Percentiles rank a stretch among this genome's conserved stretches.
Conservation (phyloP, 2,888 invertebrate genomes). For the Rhingia campestris region DNA sequence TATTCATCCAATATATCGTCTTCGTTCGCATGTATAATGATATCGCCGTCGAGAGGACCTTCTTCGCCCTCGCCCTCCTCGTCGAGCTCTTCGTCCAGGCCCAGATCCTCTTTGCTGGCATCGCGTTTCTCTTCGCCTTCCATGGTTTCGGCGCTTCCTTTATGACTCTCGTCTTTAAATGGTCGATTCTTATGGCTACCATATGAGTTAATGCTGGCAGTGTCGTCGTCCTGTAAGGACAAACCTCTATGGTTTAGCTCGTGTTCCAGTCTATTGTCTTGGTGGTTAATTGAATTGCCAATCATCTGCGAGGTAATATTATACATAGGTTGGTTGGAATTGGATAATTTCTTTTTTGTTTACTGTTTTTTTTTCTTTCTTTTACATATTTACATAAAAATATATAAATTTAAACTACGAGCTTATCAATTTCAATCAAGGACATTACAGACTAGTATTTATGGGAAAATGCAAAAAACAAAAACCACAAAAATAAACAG, state of each 20-base stretch:
- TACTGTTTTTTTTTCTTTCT: slow-evolving; percentile 34
- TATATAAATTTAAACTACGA: slow-evolving; percentile 26
- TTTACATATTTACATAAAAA: slow-evolving; percentile 46
- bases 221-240: slow-evolving; percentile 89
- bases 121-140: slow-evolving; percentile 95
- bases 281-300: slow-evolving; percentile 91
- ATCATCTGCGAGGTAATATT: slow-evolving; percentile 81
- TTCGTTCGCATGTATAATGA: slow-evolving; percentile 89
- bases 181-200: slow-evolving; percentile 95
- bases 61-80: slow-evolving; percentile 87
- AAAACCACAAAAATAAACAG: background rate
- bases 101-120: slow-evolving; percentile 94
- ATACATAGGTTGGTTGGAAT: slow-evolving; percentile 62
- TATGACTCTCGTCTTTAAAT: slow-evolving; percentile 95
- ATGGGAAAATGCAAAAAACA: slow-evolving; percentile 15
- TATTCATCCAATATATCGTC: slow-evolving; percentile 93
- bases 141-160: slow-evolving; percentile 92
- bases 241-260: slow-evolving; percentile 89
- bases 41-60: slow-evolving; percentile 86
- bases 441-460: slow-evolving; percentile 8
- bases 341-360: slow-evolving; percentile 45
- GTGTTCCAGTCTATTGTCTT: slow-evolving; percentile 89
- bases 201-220: slow-evolving; percentile 94
- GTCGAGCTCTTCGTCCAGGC: slow-evolving; percentile 87
- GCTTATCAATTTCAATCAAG: slow-evolving; percentile 3